A percentile compares a stretch with the other conserved stretches of the same genome.
Evolutionary conservation across 37 sponge, comb jelly and placozoan genomes (phyloP).

Genomic region (Trichoplax adhaerens): DNA sequence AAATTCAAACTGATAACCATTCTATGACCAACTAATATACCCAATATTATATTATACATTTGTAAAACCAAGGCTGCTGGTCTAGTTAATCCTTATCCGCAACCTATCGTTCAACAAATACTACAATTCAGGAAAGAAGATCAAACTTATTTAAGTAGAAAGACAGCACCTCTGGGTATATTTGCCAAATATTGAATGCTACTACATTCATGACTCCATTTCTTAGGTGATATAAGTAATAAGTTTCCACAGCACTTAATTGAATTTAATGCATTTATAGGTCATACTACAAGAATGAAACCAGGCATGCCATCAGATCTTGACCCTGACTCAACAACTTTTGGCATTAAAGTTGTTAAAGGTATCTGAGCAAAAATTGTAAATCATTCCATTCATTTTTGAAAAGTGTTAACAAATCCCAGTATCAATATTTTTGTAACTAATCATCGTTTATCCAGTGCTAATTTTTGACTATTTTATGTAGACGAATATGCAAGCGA

Average conservation of each 20-base stretch:
- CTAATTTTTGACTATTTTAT: background rate
- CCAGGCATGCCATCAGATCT: conserved; percentile 30
- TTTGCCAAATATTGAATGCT: background rate
- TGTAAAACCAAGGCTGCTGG: conserved; percentile 25
- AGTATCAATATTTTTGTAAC: too few relatives aligned
- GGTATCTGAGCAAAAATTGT: background rate
- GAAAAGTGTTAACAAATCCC: too few relatives aligned
- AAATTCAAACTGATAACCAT: too few relatives aligned
- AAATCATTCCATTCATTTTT: too few relatives aligned
- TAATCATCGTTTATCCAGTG: too few relatives aligned
- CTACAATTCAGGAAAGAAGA: conserved; percentile 39
- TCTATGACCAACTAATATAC: too few relatives aligned
- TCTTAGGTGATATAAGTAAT: background rate
- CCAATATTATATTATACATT: too few relatives aligned
- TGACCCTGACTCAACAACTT: conserved; percentile 19
- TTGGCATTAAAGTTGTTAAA: conserved; percentile 29
- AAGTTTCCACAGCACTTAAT: background rate
- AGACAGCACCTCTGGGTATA: conserved; percentile 67
- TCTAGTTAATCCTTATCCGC: conserved; percentile 62
- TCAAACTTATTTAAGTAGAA: conserved; percentile 41
- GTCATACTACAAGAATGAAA: too few relatives aligned
- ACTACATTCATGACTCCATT: background rate
- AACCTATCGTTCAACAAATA: conserved; percentile 45
- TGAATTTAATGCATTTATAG: too few relatives aligned
- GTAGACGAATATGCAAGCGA: conserved; percentile 41